Conservation (phyloP, 2,797 vertebrate genomes). For the Hoplostethus atlanticus region DNA sequence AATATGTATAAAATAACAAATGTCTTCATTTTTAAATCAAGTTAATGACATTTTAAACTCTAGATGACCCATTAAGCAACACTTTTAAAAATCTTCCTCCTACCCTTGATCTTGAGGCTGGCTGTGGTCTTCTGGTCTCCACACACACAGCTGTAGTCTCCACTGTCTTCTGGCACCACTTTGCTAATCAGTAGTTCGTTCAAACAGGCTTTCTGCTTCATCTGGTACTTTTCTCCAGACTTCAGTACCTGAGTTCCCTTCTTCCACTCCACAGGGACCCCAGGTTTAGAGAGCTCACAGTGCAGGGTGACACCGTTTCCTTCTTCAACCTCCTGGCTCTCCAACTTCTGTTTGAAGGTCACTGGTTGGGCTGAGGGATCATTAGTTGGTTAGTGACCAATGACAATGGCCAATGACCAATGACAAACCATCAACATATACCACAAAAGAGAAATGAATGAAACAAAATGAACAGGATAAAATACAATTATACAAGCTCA, state of each 20-base stretch:
- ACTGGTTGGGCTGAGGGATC: too few species aligned
- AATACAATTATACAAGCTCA: not conserved
- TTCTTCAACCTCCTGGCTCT: too few species aligned
- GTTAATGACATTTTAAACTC: not conserved
- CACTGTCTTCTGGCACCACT: constrained; percentile 77
- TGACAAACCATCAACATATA: too few species aligned
- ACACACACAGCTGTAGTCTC: constrained; percentile 85
- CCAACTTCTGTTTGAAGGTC: too few species aligned
- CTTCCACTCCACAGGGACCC: constrained; percentile 68
- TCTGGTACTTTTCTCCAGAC: constrained; percentile 70
- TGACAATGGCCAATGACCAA: too few species aligned
- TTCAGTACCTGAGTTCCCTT: constrained; percentile 70
- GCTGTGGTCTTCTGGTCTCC: constrained; percentile 81
- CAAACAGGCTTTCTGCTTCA: constrained; percentile 73
- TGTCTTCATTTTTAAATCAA: not conserved
- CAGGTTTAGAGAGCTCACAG: constrained; percentile 69
- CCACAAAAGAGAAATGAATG: not conserved
- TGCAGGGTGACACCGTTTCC: constrained; percentile 51
- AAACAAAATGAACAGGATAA: too few species aligned
- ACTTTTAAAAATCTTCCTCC: constrained; percentile 22
- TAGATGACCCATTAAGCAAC: too few species aligned
- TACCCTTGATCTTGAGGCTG: constrained; percentile 79
- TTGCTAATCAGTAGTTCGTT: constrained; percentile 81
- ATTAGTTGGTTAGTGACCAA: too few species aligned
- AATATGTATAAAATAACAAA: not conserved